These are phyloP conservation scores for Xenentodon cancila DNA, from an alignment of 2,797 vertebrate genomes.

Conservation along the genomic window DNA sequence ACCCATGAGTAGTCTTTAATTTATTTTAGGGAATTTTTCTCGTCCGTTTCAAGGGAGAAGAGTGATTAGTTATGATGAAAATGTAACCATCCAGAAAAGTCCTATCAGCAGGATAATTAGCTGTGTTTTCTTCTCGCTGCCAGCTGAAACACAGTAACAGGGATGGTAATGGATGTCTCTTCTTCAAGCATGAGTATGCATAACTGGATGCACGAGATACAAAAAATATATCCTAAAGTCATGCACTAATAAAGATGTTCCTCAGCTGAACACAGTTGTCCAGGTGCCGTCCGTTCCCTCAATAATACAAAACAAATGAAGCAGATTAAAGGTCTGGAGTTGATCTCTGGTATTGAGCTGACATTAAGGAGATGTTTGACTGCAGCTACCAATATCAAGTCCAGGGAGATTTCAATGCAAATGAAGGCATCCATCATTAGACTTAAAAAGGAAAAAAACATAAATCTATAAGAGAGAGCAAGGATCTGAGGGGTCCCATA, in stretches of 20 bases:
- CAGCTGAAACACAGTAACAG: slow-evolving; percentile 42
- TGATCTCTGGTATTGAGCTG: no score
- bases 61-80: slow-evolving; percentile 37
- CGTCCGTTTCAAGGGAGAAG: slow-evolving; percentile 37
- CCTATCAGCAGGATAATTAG: slow-evolving; percentile 55
- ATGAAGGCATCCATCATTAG: no score
- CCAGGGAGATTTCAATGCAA: no score
- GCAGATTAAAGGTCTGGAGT: no score
- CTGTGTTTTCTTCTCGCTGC: slow-evolving; percentile 44
- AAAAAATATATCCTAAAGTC: not conserved
- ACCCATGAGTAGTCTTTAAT: slow-evolving; percentile 41
- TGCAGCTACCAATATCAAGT: no score
- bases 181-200: slow-evolving; percentile 2
- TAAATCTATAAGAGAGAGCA: no score
- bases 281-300: no score
- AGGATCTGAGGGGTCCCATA: no score
- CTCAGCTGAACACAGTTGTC: no score
- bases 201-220: slow-evolving; percentile 6
- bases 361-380: no score
- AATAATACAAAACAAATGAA: no score
- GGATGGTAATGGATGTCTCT: slow-evolving; percentile 31
- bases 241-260: slow-evolving; percentile 4
- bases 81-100: slow-evolving; percentile 58
- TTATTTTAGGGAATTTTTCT: slow-evolving; percentile 20
- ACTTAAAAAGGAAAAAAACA: no score